A percentile compares a stretch with the other conserved stretches of the same genome.
Evolutionary conservation across 2,113 vertebrate species (phyloP).

Genomic region (Mohoua ochrocephala): DNA sequence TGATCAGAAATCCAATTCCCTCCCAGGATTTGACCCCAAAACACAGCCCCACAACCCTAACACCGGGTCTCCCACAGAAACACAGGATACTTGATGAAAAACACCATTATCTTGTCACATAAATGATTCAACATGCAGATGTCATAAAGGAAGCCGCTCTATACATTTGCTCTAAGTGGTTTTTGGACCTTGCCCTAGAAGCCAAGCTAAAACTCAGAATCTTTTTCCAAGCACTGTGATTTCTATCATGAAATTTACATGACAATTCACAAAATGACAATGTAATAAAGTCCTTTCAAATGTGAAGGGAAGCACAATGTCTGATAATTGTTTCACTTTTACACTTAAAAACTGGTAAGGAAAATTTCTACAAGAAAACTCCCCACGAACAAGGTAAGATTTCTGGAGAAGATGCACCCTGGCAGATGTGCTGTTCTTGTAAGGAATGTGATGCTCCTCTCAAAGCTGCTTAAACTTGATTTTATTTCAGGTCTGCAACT

Average conservation of each 20-base stretch:
- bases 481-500: constrained; percentile 70
- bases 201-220: background rate
- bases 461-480: constrained; percentile 70
- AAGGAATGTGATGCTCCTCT: constrained; percentile 45
- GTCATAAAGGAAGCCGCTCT: background rate
- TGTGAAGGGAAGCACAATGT: background rate
- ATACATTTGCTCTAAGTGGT: background rate
- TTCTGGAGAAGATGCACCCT: constrained; percentile 9
- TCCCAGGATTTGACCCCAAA: background rate
- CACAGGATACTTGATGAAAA: background rate
- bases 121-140: background rate
- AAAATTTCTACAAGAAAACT: constrained; percentile 10
- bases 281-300: background rate
- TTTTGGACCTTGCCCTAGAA: background rate
- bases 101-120: background rate
- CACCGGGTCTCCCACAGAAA: background rate
- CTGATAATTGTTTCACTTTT: background rate
- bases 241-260: background rate
- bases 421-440: constrained; percentile 41
- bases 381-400: background rate
- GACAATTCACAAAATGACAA: background rate
- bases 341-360: background rate
- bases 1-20: background rate
- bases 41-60: background rate
- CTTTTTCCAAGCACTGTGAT: background rate